Evolutionary conservation across 2,797 vertebrate species (phyloP).

Genomic region (Scomberomorus guttatus): DNA sequence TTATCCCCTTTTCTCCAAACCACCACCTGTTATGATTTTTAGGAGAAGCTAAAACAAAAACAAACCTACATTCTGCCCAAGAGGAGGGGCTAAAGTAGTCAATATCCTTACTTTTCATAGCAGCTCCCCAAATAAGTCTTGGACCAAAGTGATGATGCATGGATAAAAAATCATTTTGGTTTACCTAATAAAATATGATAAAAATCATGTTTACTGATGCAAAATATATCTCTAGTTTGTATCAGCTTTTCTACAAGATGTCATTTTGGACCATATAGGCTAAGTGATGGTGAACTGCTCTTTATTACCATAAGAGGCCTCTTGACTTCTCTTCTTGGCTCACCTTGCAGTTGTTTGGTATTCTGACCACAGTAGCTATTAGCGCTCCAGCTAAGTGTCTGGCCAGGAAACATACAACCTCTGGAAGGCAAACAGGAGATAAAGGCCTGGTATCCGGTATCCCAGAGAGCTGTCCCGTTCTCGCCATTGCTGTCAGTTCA

Average conservation of each 20-base stretch:
- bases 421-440: slow-evolving; percentile 42
- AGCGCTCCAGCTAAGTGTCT: slow-evolving; percentile 40
- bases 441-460: slow-evolving; percentile 26
- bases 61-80: not conserved
- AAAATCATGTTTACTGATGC: not conserved
- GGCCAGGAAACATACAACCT: slow-evolving; percentile 66
- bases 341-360: slow-evolving; percentile 51
- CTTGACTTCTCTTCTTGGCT: slow-evolving; percentile 5
- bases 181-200: not conserved
- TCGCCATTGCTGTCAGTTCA: slow-evolving; percentile 9
- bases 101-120: not conserved
- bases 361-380: slow-evolving; percentile 54
- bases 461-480: slow-evolving; percentile 14
- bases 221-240: not conserved
- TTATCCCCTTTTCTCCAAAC: slow-evolving; percentile 8
- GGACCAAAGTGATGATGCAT: not conserved
- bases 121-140: not conserved
- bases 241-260: too few species aligned
- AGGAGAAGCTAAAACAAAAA: not conserved
- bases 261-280: not conserved
- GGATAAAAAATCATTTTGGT: not conserved
- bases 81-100: not conserved
- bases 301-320: not conserved
- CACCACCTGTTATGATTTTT: not conserved
- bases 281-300: not conserved